Conservation (phyloP, 2,113 vertebrate genomes). For the Eonycteris spelaea region DNA sequence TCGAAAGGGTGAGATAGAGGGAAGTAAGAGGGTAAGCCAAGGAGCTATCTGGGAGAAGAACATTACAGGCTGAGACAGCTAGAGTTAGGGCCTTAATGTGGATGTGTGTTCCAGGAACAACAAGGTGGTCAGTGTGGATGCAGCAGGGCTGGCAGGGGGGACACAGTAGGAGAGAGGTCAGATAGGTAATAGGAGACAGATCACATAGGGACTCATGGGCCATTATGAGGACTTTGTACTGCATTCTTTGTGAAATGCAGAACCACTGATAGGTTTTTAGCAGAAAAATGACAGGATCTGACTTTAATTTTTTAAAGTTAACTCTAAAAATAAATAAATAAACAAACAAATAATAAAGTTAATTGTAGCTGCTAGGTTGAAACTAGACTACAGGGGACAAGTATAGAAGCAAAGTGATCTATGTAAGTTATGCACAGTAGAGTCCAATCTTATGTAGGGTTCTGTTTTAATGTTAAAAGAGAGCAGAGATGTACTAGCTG, state of each 20-base stretch:
- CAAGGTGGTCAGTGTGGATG: not conserved
- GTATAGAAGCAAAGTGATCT: not conserved
- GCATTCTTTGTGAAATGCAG: not conserved
- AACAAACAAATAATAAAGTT: not conserved
- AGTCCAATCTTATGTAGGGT: not conserved
- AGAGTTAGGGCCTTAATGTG: not conserved
- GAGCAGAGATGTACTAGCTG: not conserved
- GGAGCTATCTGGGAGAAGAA: not conserved
- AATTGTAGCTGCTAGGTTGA: not conserved
- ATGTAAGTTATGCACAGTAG: not conserved
- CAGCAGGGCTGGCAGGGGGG: not conserved
- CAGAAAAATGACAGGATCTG: not conserved
- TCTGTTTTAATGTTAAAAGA: constrained; percentile 8
- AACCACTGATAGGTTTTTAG: not conserved
- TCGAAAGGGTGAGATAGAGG: not conserved
- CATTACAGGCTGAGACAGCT: not conserved
- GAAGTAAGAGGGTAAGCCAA: not conserved
- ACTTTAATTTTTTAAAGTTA: not conserved
- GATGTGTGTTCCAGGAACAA: not conserved
- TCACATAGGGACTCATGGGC: not conserved
- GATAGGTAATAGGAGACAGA: not conserved
- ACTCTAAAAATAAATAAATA: not conserved
- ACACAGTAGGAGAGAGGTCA: not conserved
- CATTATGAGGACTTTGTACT: not conserved
- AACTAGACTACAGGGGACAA: not conserved